These are phyloP conservation scores for Gavialis gangeticus DNA, from an alignment of 2,113 vertebrate genomes.

Conservation along the genomic window DNA sequence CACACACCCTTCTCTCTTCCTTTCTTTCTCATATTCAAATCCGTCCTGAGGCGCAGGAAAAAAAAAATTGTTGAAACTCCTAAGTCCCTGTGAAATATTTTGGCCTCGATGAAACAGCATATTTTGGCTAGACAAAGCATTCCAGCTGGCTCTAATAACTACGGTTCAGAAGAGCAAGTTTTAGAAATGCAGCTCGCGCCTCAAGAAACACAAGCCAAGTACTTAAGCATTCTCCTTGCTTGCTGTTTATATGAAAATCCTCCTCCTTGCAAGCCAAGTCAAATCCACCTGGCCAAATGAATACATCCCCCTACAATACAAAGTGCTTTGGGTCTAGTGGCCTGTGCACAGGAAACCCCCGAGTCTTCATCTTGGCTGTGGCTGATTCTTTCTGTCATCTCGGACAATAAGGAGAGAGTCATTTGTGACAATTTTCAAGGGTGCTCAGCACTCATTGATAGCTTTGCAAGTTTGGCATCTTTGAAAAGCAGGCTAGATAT, in stretches of 20 bases:
- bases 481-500: background rate
- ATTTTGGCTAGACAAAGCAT: background rate
- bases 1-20: background rate
- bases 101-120: background rate
- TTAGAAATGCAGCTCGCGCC: background rate
- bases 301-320: background rate
- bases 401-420: slow-evolving; percentile 32
- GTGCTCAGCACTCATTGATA: background rate
- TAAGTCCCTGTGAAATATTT: background rate
- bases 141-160: background rate
- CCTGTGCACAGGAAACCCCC: background rate
- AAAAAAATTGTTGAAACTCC: background rate
- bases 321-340: background rate
- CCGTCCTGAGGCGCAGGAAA: background rate
- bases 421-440: slow-evolving; percentile 25
- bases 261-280: background rate
- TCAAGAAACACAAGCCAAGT: background rate
- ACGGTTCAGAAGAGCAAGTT: background rate
- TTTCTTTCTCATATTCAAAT: background rate
- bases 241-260: background rate
- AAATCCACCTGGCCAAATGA: background rate
- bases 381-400: background rate
- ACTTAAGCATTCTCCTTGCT: background rate
- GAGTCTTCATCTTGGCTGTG: background rate
- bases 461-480: background rate